These are phyloP conservation scores for Leptodon cayanensis DNA, from an alignment of 2,797 vertebrate species.

Conservation along the genomic window DNA sequence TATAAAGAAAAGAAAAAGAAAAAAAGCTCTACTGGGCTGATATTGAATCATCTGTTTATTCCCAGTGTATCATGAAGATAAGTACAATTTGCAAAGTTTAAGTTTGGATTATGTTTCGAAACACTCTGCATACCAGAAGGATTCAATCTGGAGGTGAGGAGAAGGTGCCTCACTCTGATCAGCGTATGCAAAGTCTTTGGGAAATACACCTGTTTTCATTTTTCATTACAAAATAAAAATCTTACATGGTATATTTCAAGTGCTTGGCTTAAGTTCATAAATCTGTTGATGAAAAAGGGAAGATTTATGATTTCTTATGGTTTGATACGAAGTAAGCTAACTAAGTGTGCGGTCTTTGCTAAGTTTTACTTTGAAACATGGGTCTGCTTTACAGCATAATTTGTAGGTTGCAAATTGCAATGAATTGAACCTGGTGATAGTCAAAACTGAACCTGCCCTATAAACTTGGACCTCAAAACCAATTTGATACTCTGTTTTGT, in stretches of 20 bases:
- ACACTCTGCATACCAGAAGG: not conserved
- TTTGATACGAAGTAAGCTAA: slow-evolving; percentile 9
- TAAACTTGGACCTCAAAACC: not conserved
- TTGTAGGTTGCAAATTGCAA: not conserved
- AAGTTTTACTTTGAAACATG: not conserved
- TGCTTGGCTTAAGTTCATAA: not conserved
- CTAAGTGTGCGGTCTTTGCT: not conserved
- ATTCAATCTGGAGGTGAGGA: not conserved
- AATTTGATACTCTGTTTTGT: not conserved
- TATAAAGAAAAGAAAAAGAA: not conserved
- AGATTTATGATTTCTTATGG: slow-evolving; percentile 1
- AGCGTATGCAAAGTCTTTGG: not conserved
- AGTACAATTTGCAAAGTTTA: not conserved
- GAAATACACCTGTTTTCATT: slow-evolving; percentile 17
- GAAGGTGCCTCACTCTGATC: not conserved
- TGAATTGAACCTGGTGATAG: not conserved
- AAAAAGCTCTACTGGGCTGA: not conserved
- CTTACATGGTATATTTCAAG: not conserved
- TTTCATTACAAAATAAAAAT: not conserved
- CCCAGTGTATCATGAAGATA: not conserved
- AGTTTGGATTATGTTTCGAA: not conserved
- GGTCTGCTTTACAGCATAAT: not conserved
- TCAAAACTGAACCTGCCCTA: not conserved
- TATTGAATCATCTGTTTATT: not conserved
- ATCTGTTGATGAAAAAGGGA: not conserved